phyloP scores from a whole-genome alignment of 2,888 invertebrate genomes.

The Yponomeuta evonymella region DNA sequence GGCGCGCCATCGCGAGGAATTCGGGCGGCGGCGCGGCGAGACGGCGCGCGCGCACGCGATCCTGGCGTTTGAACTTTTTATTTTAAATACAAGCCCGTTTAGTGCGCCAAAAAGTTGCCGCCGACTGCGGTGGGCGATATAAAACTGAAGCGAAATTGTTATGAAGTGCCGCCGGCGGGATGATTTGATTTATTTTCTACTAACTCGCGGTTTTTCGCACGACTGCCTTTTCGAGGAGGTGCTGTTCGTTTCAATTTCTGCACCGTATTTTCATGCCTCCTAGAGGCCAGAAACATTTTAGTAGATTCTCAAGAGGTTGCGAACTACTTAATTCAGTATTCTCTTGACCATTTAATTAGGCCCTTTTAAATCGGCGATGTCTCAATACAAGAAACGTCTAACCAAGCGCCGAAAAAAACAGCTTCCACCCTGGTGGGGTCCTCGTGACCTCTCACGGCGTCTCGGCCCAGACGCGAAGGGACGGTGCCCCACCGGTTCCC shows the following conservation, averaged over 20 bases:
- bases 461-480: background rate
- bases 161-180: background rate
- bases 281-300: too few species aligned
- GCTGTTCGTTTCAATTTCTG: too few species aligned
- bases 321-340: too few species aligned
- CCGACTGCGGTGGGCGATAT: background rate
- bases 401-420: too few species aligned
- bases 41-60: conserved; percentile 37
- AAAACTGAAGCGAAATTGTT: conserved; percentile 2
- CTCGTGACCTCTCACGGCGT: too few species aligned
- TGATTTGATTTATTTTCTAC: background rate
- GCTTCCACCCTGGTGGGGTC: too few species aligned
- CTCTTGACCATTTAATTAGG: too few species aligned
- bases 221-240: background rate
- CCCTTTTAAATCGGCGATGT: too few species aligned
- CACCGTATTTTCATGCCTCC: background rate
- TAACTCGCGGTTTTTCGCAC: background rate
- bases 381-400: too few species aligned
- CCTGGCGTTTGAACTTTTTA: conserved; percentile 1
- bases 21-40: conserved; percentile 40
- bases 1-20: conserved; percentile 45
- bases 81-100: background rate
- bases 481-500: background rate
- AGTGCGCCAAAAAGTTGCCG: background rate
- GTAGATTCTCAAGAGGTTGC: too few species aligned